phyloP scores from a whole-genome alignment of 2,113 vertebrate genomes.

The Epinephelus cyanopodus region DNA sequence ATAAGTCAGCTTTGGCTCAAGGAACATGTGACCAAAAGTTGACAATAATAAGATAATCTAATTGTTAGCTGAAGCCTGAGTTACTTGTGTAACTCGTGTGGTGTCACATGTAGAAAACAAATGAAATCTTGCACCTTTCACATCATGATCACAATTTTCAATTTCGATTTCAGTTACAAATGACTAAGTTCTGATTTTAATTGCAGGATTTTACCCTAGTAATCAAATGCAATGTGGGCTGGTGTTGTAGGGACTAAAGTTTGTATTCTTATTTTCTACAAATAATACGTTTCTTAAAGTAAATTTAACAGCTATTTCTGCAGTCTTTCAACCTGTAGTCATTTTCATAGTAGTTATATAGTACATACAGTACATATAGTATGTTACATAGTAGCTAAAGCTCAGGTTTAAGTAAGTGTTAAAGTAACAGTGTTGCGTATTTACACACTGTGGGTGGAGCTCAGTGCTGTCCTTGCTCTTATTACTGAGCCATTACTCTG shows the following conservation, averaged over 20 bases:
- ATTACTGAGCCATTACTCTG: constrained; percentile 33
- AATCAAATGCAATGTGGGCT: background rate
- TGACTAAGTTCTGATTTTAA: background rate
- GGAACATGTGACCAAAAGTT: background rate
- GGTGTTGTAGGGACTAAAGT: background rate
- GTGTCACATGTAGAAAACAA: background rate
- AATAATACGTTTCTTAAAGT: background rate
- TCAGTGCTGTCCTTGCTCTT: background rate
- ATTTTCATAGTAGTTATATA: background rate
- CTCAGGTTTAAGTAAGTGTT: constrained; percentile 2
- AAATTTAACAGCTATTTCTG: background rate
- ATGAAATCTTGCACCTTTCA: background rate
- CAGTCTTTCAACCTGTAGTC: background rate
- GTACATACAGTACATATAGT: too few relatives aligned
- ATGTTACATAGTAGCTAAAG: background rate
- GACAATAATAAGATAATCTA: background rate
- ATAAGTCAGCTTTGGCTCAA: background rate
- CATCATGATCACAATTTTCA: background rate
- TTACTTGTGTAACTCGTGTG: background rate
- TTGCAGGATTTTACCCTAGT: background rate
- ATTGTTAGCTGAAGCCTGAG: background rate
- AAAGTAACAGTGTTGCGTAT: constrained; percentile 33
- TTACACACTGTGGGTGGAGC: constrained; percentile 32
- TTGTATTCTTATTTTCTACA: background rate
- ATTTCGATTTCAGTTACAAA: background rate